phyloP scores from a whole-genome alignment of 2,888 invertebrate species.

The Eudemis profundana region DNA sequence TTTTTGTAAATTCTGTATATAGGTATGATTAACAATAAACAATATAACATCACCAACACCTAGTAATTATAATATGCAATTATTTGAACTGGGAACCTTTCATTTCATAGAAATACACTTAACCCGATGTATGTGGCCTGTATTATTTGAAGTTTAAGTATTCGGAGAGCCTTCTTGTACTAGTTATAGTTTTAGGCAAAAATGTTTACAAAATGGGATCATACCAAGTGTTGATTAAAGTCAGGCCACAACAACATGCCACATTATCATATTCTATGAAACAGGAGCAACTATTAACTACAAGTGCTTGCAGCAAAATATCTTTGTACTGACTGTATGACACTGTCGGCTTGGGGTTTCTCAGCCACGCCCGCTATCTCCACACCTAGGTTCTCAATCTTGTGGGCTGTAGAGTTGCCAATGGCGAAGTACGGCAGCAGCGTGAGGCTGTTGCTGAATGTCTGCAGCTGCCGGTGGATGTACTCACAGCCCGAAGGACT shows the following conservation, averaged over 20 bases:
- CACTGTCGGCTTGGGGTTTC: conserved; percentile 65
- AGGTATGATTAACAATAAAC: conserved; percentile 32
- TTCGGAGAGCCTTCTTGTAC: not conserved
- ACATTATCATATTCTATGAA: not conserved
- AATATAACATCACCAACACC: conserved; percentile 38
- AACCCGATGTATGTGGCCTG: not conserved
- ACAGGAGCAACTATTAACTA: conserved; percentile 44
- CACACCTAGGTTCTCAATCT: conserved; percentile 75
- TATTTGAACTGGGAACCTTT: conserved; percentile 45
- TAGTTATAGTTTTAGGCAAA: not conserved
- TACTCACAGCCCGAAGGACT: conserved; percentile 80
- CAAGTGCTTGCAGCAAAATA: conserved; percentile 61
- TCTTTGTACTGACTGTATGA: conserved; percentile 63
- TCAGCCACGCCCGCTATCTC: conserved; percentile 74
- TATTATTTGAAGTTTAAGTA: not conserved
- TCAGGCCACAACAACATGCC: not conserved
- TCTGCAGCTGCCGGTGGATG: conserved; percentile 73
- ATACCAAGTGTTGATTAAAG: too few species aligned
- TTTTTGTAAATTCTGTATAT: conserved; percentile 32
- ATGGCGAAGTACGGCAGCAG: conserved; percentile 76
- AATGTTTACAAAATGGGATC: not conserved
- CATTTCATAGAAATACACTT: conserved; percentile 49
- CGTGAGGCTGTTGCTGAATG: conserved; percentile 68
- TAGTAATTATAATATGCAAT: conserved; percentile 6
- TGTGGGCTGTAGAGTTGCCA: conserved; percentile 78